These are phyloP conservation scores for Corythaeola cristata DNA, from an alignment of 2,113 vertebrate species.

Conservation along the genomic window DNA sequence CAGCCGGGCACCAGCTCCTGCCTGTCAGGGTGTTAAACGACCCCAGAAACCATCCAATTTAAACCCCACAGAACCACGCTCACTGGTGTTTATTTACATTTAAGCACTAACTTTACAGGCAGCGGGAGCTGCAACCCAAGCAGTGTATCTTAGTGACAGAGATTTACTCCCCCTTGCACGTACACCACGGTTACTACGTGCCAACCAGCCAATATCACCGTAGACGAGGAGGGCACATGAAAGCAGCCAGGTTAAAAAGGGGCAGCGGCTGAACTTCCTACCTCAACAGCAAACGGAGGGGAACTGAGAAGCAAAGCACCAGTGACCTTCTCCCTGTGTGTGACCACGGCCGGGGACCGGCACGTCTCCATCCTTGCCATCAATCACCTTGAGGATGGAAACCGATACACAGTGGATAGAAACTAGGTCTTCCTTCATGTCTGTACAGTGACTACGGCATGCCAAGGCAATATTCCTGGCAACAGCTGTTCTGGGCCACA, in stretches of 20 bases:
- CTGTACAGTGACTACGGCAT: accelerated
- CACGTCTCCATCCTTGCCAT: accelerated
- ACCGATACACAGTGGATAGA: accelerated
- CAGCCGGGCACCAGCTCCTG: not conserved
- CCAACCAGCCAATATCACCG: not conserved
- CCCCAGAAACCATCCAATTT: not conserved
- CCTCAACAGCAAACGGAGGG: accelerated
- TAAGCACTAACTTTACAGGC: accelerated
- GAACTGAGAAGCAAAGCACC: accelerated
- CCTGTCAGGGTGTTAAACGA: too few species aligned
- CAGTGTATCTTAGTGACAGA: accelerated
- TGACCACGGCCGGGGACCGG: accelerated
- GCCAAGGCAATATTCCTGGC: not conserved
- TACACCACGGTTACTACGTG: accelerated
- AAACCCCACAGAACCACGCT: accelerated
- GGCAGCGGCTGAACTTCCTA: not conserved
- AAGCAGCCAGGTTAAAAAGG: not conserved
- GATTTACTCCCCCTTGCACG: not conserved
- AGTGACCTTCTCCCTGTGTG: not conserved
- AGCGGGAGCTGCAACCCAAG: not conserved
- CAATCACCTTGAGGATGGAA: not conserved
- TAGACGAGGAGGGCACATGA: accelerated
- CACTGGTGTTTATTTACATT: not conserved
- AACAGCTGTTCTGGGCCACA: accelerated
- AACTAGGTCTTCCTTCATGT: accelerated